These are phyloP conservation scores for Diploscapter pachys DNA, from an alignment of 1,140 invertebrate genomes.

Conservation along the genomic window DNA sequence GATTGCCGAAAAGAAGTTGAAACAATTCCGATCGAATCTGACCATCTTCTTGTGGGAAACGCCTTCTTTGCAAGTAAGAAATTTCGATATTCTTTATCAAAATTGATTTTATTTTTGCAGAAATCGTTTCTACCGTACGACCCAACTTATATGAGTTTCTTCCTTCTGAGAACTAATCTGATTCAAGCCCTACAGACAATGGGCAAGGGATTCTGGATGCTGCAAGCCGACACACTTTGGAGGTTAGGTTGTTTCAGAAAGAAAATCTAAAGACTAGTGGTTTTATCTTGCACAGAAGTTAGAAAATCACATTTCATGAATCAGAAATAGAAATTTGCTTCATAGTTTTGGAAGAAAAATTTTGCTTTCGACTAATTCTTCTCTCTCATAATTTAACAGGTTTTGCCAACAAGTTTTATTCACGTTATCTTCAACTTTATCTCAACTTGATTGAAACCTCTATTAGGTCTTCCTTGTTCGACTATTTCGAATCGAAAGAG, in stretches of 20 bases:
- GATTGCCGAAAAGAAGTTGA: slow-evolving; percentile 23
- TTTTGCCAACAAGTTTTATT: too few relatives aligned
- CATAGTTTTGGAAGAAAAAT: too few relatives aligned
- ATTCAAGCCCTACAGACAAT: slow-evolving; percentile 36
- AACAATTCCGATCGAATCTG: slow-evolving; percentile 18
- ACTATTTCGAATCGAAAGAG: too few relatives aligned
- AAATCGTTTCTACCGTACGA: slow-evolving; percentile 38
- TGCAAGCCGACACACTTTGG: slow-evolving; percentile 44
- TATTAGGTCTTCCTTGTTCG: too few relatives aligned
- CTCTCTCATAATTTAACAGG: too few relatives aligned
- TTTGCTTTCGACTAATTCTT: too few relatives aligned
- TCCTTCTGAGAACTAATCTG: slow-evolving; percentile 41
- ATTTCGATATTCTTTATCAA: neutral
- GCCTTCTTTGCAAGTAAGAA: slow-evolving; percentile 38
- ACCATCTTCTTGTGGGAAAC: slow-evolving; percentile 24
- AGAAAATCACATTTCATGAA: too few relatives aligned
- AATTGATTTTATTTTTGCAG: slow-evolving; percentile 28
- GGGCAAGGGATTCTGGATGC: slow-evolving; percentile 42
- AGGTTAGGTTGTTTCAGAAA: neutral
- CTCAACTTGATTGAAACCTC: too few relatives aligned
- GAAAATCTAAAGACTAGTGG: too few relatives aligned
- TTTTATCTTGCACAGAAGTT: too few relatives aligned
- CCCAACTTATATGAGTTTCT: slow-evolving; percentile 44
- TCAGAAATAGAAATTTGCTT: too few relatives aligned
- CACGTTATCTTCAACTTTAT: too few relatives aligned